phyloP scores from a whole-genome alignment of 2,888 invertebrate species.

The Drosophila monieri region DNA sequence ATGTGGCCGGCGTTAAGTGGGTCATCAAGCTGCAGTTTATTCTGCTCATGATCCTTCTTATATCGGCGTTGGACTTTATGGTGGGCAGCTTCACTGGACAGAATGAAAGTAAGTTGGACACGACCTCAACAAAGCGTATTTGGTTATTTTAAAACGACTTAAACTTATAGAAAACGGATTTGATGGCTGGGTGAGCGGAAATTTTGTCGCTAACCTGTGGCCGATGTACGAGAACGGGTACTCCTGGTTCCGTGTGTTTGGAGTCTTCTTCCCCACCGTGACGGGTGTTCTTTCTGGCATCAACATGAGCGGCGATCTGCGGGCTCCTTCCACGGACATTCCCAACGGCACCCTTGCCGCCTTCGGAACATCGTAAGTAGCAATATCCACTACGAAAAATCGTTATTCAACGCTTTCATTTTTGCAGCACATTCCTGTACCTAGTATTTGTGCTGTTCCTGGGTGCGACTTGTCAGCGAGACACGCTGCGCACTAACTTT shows the following conservation, averaged over 20 bases:
- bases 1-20: slow-evolving; percentile 99
- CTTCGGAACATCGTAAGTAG: slow-evolving; percentile 91
- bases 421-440: slow-evolving; percentile 92
- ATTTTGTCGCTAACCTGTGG: slow-evolving; percentile 92
- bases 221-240: slow-evolving; percentile 91
- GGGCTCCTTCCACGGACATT: slow-evolving; percentile 95
- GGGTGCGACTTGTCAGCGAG: slow-evolving; percentile 93
- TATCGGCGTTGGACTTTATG: slow-evolving; percentile 96
- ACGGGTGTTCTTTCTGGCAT: slow-evolving; percentile 98
- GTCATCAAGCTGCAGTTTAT: slow-evolving; percentile 97
- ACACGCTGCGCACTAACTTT: slow-evolving; percentile 90
- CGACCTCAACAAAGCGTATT: not conserved
- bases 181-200: slow-evolving; percentile 92
- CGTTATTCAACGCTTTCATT: not conserved
- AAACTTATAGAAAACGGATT: slow-evolving; percentile 90
- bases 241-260: slow-evolving; percentile 98
- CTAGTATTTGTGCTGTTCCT: slow-evolving; percentile 95
- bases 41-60: slow-evolving; percentile 91
- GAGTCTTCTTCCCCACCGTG: slow-evolving; percentile 98
- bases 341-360: slow-evolving; percentile 97
- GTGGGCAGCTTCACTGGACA: slow-evolving; percentile 94
- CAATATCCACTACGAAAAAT: not conserved
- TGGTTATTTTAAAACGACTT: not conserved
- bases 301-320: slow-evolving; percentile 98
- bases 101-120: slow-evolving; percentile 86